Conservation (phyloP, 1,140 invertebrate genomes). For the Drosophila burlai region DNA sequence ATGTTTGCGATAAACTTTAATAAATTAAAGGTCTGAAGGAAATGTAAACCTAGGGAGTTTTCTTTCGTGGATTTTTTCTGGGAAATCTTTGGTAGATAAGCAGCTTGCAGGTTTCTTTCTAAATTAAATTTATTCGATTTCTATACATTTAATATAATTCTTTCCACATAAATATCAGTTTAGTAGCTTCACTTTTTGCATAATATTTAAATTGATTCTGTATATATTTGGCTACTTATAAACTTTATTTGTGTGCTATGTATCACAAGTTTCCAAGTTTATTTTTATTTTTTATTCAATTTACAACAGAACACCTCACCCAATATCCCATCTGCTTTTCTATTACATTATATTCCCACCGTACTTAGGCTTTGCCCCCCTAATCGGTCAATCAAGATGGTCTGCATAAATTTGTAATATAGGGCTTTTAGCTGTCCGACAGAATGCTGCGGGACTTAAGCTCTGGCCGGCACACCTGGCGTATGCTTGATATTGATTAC, state of each 20-base stretch:
- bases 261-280: neutral
- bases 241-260: neutral
- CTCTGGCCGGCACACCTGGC: constrained; percentile 36
- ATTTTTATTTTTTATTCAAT: neutral
- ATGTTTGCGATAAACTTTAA: constrained; percentile 1
- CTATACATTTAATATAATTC: too few relatives aligned
- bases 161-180: neutral
- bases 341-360: neutral
- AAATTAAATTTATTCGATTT: neutral
- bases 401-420: constrained; percentile 50
- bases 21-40: neutral
- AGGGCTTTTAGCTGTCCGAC: constrained; percentile 37
- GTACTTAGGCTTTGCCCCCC: constrained; percentile 20
- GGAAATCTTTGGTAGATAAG: neutral
- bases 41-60: neutral
- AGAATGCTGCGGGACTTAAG: constrained; percentile 18
- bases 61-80: too few relatives aligned
- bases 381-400: constrained; percentile 52
- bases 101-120: too few relatives aligned
- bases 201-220: neutral
- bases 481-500: constrained; percentile 51
- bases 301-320: neutral
- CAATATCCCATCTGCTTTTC: neutral
- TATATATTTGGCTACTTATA: neutral
- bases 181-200: neutral